Evolutionary conservation across 2,888 invertebrate genomes (phyloP), one percentile per base, ranked within the genome.

Genomic region (Cephus spinipes): DNA sequence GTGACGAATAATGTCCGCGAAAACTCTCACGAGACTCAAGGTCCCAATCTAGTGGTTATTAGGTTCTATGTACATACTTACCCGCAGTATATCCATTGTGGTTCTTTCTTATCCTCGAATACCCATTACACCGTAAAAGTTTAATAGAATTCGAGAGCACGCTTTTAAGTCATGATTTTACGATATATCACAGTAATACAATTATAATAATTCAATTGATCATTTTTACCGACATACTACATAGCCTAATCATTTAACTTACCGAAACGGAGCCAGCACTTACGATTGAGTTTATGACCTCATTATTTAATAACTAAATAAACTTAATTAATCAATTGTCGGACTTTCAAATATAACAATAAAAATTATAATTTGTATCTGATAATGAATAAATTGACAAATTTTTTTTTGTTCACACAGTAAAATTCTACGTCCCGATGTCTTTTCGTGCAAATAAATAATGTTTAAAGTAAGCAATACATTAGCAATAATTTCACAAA

Each of bases 21-120:
- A 71, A 71, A 71, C 71, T 71, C 71, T 71, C 71, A 71, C 71
- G 71, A 71, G 6, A 15, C 71, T 71, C 71, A 71, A 71, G 71
- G 71, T 33, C 32, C 71, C 31, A 55, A 23, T 23, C 23, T 9
- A 23, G 55, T 9, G 23, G 55, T 55, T 55, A 55, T 55, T 55
- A 55, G 23, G 55, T 9, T 55, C 55, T 15, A 55, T 55, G 55
- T 55, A 34, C 34, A 34, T 34, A 55, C 55, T 55, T 55, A 23
- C 1, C 9, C 2, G 34, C 34, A 55, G 55, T 55, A 23, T 55
- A 2, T 2, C 23, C 23, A 55, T 23, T 55, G 23, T 9, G 55
- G 23, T 55, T 55, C 40, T 40, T 15, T 40, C 6, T 40, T 40
- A 40, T 40, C 40, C 40, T 40, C 40, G 40, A 40, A 40, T 40